These are phyloP conservation scores for Ochotona princeps DNA, from an alignment of 2,113 vertebrate species.

Conservation along the genomic window DNA sequence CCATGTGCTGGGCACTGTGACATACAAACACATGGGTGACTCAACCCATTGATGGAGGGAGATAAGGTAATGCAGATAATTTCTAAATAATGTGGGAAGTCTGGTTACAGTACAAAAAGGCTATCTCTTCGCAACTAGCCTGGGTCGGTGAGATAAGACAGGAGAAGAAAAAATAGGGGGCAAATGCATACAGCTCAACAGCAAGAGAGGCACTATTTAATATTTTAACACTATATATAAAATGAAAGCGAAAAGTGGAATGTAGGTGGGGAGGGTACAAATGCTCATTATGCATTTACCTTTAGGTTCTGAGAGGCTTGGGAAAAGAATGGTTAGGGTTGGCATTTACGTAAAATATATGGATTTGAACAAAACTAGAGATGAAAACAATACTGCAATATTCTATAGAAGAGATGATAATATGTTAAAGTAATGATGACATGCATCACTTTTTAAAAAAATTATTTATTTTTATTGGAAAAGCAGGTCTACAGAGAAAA, in stretches of 20 bases:
- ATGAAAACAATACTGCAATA: not conserved
- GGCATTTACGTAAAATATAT: constrained; percentile 11
- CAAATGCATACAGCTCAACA: not conserved
- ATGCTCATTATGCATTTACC: not conserved
- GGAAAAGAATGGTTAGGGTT: not conserved
- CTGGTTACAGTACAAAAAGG: not conserved
- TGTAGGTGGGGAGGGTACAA: not conserved
- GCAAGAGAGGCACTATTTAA: not conserved
- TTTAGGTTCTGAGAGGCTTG: not conserved
- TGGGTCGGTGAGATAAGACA: not conserved
- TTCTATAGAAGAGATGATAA: not conserved
- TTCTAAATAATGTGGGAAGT: not conserved
- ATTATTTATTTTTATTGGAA: too few species aligned
- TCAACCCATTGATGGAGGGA: too few species aligned
- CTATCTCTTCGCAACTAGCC: not conserved
- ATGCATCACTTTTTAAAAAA: too few species aligned
- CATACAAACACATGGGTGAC: not conserved
- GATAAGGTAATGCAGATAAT: not conserved
- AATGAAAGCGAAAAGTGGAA: not conserved
- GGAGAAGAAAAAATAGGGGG: not conserved
- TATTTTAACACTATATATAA: not conserved
- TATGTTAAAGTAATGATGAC: not conserved
- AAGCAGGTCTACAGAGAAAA: too few species aligned
- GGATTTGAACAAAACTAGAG: not conserved
- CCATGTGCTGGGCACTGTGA: not conserved